phyloP scores from a whole-genome alignment of 37 sponge, comb jelly and placozoan genomes.

The Agelas oroides region DNA sequence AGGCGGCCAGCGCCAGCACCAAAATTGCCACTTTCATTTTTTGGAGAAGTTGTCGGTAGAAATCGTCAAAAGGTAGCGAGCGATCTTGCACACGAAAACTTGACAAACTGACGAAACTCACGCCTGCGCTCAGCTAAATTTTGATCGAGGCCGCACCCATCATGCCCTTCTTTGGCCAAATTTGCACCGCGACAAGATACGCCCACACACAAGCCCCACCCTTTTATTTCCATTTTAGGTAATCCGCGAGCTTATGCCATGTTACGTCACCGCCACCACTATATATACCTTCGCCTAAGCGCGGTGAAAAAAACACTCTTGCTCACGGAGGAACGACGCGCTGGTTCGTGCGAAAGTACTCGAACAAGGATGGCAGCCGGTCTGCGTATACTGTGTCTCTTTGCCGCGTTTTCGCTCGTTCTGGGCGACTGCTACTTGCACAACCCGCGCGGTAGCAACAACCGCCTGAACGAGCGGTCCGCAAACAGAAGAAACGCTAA shows the following conservation, averaged over 20 bases:
- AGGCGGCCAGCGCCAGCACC: slow-evolving; percentile 47
- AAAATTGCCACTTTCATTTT: slow-evolving; percentile 25
- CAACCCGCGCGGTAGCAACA: slow-evolving; percentile 98
- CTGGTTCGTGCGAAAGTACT: too few species aligned
- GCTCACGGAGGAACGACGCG: too few species aligned
- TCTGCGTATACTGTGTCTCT: slow-evolving; percentile 42
- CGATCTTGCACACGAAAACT: neutral
- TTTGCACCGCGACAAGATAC: too few species aligned
- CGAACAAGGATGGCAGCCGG: slow-evolving; percentile 15
- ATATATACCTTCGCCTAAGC: too few species aligned
- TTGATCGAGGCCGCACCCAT: neutral
- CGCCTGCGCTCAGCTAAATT: neutral
- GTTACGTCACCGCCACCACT: too few species aligned
- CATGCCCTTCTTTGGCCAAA: too few species aligned
- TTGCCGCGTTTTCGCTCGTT: slow-evolving; percentile 10
- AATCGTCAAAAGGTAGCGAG: neutral
- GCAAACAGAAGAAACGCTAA: slow-evolving; percentile 96
- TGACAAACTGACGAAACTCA: neutral
- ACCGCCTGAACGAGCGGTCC: slow-evolving; percentile 94
- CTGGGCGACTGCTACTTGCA: slow-evolving; percentile 92
- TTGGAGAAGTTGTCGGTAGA: neutral
- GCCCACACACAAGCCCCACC: neutral
- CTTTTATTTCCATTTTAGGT: neutral
- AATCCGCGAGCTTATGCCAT: too few species aligned
- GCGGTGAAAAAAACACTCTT: too few species aligned